Base-by-base conservation (phyloP, 2,888 invertebrate species). In the Phlogophora meticulosa region DNA sequence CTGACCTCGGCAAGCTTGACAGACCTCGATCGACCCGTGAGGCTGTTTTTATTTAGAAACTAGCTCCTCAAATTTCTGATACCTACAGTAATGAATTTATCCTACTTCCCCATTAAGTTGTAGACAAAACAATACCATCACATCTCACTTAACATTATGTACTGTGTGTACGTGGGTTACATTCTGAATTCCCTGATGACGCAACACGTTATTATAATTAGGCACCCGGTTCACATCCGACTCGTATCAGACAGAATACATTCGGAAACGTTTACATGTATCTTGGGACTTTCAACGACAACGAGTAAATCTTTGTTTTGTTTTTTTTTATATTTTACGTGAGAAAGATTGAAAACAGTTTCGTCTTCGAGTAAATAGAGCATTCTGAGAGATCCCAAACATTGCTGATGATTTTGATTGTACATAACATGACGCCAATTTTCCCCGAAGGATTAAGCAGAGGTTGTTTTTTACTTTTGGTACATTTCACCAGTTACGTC, bases 121-220 rank as follows among this genome's bases (percentile, higher is more conserved):
- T 74, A 74, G 56, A 63, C 63, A 65, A 80, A 81, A 77, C 80
- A 82, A 72, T 38, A 42, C 24, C 32, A 84, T 79, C 36, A 56
- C 56, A 58, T 63, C 53, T 49, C 53, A 62, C 46, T 69, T 60
- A 79, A 52, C 63, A 63, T 57, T 58, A 13, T 15, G n/a, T 13
- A 36, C 49, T 42, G 40, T 15, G 40, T 45, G 53, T 66, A 80
- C 79, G 75, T 76, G 76, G 64, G 66, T 45, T 49, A 52, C 36
- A 69, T 73, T 72, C 69, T 42, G 74, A 73, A 81, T 78, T 80
- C 82, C 72, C 75, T 78, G 80, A 83, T 76, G 82, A 72, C 82
- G 74, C 68, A 70, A 76, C 72, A 76, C 76, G 79, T 79, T 84
- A 83, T 85, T 84, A 87, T 85, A 88, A 88, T 87, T 86, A 86